Evolutionary conservation across 2,113 vertebrate species (phyloP).

Genomic region (Salvator merianae): DNA sequence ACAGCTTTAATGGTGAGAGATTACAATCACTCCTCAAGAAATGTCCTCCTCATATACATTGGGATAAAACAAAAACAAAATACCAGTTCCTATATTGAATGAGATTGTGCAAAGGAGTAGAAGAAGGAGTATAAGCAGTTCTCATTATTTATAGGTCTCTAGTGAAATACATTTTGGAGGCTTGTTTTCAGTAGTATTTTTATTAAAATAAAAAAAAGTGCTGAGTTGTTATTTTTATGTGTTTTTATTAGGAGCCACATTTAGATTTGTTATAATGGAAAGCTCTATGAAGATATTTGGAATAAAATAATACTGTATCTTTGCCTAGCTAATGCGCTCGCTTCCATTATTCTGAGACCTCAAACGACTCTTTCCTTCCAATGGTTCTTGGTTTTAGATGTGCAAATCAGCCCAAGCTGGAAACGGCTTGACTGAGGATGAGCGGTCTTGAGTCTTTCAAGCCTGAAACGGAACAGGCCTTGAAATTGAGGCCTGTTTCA

Average conservation of each 20-base stretch:
- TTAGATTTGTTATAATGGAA: background rate
- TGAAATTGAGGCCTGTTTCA: no score
- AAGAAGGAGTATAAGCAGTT: background rate
- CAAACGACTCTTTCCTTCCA: background rate
- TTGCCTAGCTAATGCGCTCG: background rate
- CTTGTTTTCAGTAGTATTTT: background rate
- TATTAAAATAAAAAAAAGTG: background rate
- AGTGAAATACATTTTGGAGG: background rate
- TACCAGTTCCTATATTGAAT: no score
- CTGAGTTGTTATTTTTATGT: background rate
- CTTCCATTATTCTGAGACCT: background rate
- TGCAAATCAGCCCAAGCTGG: no score
- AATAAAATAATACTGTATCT: no score
- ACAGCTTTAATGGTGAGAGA: no score
- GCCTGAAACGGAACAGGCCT: no score
- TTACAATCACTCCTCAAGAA: background rate
- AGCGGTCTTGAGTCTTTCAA: no score
- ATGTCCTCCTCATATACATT: background rate
- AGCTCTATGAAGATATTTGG: background rate
- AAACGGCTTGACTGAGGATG: no score
- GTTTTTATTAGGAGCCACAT: background rate
- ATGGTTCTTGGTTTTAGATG: no score
- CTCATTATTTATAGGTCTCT: background rate
- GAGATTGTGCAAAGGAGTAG: background rate
- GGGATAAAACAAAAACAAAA: background rate